These are phyloP conservation scores for Caenorhabditis sp. DNA, from an alignment of 2,888 invertebrate genomes.

Conservation along the genomic window DNA sequence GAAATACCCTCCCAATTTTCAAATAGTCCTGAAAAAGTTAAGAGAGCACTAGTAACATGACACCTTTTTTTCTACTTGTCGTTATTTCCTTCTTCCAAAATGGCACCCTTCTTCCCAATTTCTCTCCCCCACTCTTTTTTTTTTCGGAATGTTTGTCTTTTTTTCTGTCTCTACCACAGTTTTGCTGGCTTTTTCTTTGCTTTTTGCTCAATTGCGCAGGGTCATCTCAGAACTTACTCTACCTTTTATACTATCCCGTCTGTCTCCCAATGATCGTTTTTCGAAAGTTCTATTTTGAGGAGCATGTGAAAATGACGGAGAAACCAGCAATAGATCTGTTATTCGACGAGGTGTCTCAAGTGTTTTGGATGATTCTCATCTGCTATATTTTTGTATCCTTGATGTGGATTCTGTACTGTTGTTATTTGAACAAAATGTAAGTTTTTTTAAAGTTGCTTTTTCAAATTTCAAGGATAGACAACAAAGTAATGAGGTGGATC, in stretches of 20 bases:
- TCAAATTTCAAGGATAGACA: too few relatives aligned
- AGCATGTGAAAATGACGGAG: constrained; percentile 24
- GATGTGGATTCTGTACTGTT: constrained; percentile 59
- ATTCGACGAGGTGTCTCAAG: constrained; percentile 55
- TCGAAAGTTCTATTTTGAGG: constrained; percentile 26
- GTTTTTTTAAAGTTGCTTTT: too few relatives aligned
- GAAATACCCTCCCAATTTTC: background rate
- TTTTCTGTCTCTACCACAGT: constrained; percentile 29
- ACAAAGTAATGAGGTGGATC: too few relatives aligned
- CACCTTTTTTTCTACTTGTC: constrained; percentile 28
- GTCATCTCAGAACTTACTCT: constrained; percentile 29
- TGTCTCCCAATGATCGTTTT: background rate
- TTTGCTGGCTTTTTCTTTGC: constrained; percentile 43
- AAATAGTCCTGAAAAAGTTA: constrained; percentile 15
- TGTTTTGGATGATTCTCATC: constrained; percentile 61
- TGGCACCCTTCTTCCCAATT: constrained; percentile 22
- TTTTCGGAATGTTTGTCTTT: constrained; percentile 35
- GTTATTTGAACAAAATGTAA: constrained; percentile 47
- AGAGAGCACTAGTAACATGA: constrained; percentile 29
- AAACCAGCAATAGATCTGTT: constrained; percentile 51
- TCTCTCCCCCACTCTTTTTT: background rate
- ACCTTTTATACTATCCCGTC: constrained; percentile 12
- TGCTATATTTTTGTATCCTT: constrained; percentile 56
- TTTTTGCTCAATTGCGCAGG: constrained; percentile 42
- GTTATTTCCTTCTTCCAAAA: constrained; percentile 34